A percentile compares a stretch with the other conserved stretches of the same genome.
These are phyloP conservation scores for Pagetopsis macropterus DNA, from an alignment of 2,797 vertebrate species.

Conservation along the genomic window DNA sequence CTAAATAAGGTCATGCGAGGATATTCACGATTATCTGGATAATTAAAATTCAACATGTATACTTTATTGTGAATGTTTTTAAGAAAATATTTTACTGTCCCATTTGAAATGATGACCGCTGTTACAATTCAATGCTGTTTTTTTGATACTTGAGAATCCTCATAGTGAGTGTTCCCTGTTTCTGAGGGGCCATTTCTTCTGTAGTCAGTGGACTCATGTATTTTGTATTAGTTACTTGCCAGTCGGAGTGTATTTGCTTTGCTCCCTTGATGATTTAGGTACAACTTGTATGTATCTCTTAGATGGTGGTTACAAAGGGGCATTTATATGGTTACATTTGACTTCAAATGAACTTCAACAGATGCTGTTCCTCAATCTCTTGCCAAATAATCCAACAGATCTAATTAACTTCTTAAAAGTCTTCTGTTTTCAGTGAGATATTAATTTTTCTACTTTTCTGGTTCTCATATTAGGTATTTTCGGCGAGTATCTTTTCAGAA, in stretches of 20 bases:
- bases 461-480: not conserved
- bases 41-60: too few species aligned
- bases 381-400: slow-evolving; percentile 32
- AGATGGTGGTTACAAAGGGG: not conserved
- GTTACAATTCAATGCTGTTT: not conserved
- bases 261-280: not conserved
- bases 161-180: not conserved
- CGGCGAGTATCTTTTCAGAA: not conserved
- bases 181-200: not conserved
- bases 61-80: too few species aligned
- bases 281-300: not conserved
- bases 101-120: too few species aligned
- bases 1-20: too few species aligned
- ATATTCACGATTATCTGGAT: too few species aligned
- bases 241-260: not conserved
- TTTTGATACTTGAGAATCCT: not conserved
- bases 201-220: not conserved
- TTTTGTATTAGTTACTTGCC: not conserved
- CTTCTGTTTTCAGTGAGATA: slow-evolving; percentile 38
- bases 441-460: not conserved
- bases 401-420: slow-evolving; percentile 41
- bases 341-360: slow-evolving; percentile 10
- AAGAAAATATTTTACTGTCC: too few species aligned
- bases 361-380: slow-evolving; percentile 20
- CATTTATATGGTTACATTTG: slow-evolving; percentile 4